Conservation (phyloP, 2,113 vertebrate genomes). For the Cyprinus carpio region DNA sequence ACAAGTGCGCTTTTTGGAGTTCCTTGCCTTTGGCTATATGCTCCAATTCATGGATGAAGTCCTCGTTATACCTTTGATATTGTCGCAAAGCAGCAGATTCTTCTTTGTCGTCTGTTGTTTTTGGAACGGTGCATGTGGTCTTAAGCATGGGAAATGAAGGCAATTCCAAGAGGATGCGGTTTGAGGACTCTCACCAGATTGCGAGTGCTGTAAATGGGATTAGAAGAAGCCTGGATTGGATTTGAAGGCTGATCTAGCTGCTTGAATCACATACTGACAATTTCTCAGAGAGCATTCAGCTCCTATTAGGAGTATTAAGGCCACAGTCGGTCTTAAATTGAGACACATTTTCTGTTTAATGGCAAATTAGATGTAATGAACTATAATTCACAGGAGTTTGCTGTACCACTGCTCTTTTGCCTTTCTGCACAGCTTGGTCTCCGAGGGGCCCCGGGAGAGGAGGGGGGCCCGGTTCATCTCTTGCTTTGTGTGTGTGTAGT, state of each 20-base stretch:
- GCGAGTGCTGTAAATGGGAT: constrained; percentile 6
- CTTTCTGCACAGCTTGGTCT: constrained; percentile 38
- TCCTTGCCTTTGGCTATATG: constrained; percentile 2
- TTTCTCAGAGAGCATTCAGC: background rate
- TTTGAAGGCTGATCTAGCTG: background rate
- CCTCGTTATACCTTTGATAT: constrained; percentile 1
- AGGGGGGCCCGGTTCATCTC: constrained; percentile 21
- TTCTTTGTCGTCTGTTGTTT: background rate
- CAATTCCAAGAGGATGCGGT: constrained; percentile 5
- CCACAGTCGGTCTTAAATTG: background rate
- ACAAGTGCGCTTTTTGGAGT: background rate
- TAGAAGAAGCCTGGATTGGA: background rate
- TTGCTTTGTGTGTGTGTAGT: constrained; percentile 31
- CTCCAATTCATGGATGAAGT: background rate
- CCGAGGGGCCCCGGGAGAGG: constrained; percentile 20
- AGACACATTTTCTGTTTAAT: constrained; percentile 52
- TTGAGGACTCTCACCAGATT: constrained; percentile 7
- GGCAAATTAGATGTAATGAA: constrained; percentile 41
- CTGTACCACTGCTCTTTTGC: constrained; percentile 42
- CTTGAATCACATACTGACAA: constrained; percentile 6
- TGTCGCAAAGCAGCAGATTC: background rate
- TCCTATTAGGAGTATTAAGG: constrained; percentile 28
- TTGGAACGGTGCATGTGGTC: background rate
- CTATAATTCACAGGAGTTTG: constrained; percentile 48
- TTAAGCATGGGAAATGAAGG: background rate